Percentiles rank a stretch among this genome's conserved stretches.
These are phyloP conservation scores for Vanessa cardui DNA, from an alignment of 2,888 invertebrate species.

Conservation along the genomic window DNA sequence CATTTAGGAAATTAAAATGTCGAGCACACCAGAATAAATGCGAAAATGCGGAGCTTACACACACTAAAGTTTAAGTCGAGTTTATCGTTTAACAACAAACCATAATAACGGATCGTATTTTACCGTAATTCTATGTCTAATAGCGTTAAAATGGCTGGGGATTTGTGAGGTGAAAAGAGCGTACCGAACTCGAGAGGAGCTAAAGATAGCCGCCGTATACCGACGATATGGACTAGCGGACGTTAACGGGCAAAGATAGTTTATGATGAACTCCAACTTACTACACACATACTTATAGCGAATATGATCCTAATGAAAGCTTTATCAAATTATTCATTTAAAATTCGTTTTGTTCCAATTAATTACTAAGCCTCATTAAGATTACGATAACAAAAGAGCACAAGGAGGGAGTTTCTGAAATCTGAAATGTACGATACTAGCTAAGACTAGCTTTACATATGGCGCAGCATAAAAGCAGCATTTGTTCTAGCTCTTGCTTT, in stretches of 20 bases:
- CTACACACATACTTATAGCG: not conserved
- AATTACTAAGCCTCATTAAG: not conserved
- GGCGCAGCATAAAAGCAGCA: not conserved
- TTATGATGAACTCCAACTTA: conserved; percentile 12
- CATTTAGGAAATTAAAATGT: conserved; percentile 27
- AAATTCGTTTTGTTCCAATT: too few species aligned
- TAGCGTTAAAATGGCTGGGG: conserved; percentile 35
- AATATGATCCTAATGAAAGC: not conserved
- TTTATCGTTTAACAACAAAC: conserved; percentile 9
- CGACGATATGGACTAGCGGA: conserved; percentile 1
- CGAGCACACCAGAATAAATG: conserved; percentile 8
- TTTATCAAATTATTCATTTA: too few species aligned
- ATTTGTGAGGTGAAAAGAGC: conserved; percentile 31
- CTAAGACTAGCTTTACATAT: not conserved
- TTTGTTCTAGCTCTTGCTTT: conserved; percentile 4
- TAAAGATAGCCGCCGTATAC: conserved; percentile 23
- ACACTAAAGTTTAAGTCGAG: conserved; percentile 7
- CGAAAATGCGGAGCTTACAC: conserved; percentile 12
- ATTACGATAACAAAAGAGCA: not conserved
- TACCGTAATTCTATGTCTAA: conserved; percentile 36
- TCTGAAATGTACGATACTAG: not conserved
- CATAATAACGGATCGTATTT: conserved; percentile 28
- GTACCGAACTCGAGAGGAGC: conserved; percentile 14
- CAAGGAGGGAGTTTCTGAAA: not conserved
- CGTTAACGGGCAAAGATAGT: conserved; percentile 15